Conservation (phyloP, 1,140 invertebrate genomes). For the Drosophila albomicans region DNA sequence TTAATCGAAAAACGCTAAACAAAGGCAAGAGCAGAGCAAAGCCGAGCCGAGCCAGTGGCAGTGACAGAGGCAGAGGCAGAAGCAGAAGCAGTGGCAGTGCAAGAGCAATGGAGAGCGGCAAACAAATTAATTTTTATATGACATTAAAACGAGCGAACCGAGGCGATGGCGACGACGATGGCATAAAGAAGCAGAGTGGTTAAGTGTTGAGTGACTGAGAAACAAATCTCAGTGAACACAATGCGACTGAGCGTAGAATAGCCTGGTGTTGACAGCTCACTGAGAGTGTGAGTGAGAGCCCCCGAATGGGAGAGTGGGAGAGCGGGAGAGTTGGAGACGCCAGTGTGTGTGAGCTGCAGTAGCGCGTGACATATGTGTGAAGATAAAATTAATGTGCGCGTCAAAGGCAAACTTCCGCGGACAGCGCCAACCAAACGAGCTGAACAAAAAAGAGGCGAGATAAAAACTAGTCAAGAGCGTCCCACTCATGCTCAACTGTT, state of each 20-base stretch:
- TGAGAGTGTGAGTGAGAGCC: conserved; percentile 38
- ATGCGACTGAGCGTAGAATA: conserved; percentile 62
- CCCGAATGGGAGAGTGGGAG: conserved; percentile 14
- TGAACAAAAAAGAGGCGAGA: not conserved
- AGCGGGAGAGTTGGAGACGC: not conserved
- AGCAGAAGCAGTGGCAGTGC: not conserved
- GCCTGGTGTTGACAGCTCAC: conserved; percentile 58
- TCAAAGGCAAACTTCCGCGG: conserved; percentile 54
- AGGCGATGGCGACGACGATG: conserved; percentile 58
- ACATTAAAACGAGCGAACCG: conserved; percentile 80
- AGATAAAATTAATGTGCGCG: conserved; percentile 76
- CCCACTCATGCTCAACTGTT: conserved; percentile 69
- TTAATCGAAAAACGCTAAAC: conserved; percentile 83
- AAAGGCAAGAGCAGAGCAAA: conserved; percentile 52
- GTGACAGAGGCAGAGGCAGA: conserved; percentile 7
- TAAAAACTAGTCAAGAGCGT: conserved; percentile 32
- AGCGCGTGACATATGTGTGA: conserved; percentile 77
- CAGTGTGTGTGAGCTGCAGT: conserved; percentile 43
- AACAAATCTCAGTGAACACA: conserved; percentile 78
- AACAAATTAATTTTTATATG: conserved; percentile 84
- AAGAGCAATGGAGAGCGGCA: conserved; percentile 62
- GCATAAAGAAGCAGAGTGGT: conserved; percentile 50
- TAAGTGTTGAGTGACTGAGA: conserved; percentile 79
- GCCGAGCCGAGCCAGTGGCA: conserved; percentile 10
- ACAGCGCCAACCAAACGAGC: conserved; percentile 18